Evolutionary conservation across 2,797 vertebrate species (phyloP), one percentile per base, ranked within the genome.

Genomic region (Sebastes paucispinis): DNA sequence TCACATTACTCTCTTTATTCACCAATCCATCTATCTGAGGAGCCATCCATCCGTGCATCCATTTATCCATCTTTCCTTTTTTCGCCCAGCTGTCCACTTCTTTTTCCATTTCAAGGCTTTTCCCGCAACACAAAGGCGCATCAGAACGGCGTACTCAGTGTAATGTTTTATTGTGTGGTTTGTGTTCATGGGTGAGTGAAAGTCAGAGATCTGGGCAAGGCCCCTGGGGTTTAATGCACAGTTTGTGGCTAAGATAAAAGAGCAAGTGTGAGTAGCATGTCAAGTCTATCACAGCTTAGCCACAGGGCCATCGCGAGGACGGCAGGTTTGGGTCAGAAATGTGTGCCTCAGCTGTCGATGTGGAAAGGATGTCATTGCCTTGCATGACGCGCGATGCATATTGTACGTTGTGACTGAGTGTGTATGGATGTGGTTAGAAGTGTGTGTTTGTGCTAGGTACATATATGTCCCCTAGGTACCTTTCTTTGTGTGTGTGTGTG

Each of bases 161-260:
- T 24, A 47, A 64, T 69, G 66, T 75, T 75, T 79, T 47, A 67
- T 31, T 62, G 52, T 69, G 62, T 75, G 68, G 34, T 80, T 55
- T 77, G 39, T n/a, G n/a, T 65, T 78, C 25, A 72, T 73, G 39
- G 36, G n/a, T 64, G 75, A 83, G 65, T 77, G 75, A 76, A 77
- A 77, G 70, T 43, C 39, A 70, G 43, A 77, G 36, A 67, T 78
- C 57, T 43, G 7, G 47, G 27, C 43, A 20, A 34, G 58, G 58
- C 73, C 25, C 50, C 25, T 59, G 50, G 13, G 36, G 43, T 77
- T 71, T 75, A 67, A 78, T 75, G 70, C 59, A 74, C 75, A 70
- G 24, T 74, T 81, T 69, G 29, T 50, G 60, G 39, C 16, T 43
- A 32, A 68, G 22, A 63, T 71, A 24, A 60, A 5, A 64, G 8